A percentile compares a stretch with the other conserved stretches of the same genome.
Evolutionary conservation across 2,888 invertebrate species (phyloP).

Genomic region (Oligia fasciuncula): DNA sequence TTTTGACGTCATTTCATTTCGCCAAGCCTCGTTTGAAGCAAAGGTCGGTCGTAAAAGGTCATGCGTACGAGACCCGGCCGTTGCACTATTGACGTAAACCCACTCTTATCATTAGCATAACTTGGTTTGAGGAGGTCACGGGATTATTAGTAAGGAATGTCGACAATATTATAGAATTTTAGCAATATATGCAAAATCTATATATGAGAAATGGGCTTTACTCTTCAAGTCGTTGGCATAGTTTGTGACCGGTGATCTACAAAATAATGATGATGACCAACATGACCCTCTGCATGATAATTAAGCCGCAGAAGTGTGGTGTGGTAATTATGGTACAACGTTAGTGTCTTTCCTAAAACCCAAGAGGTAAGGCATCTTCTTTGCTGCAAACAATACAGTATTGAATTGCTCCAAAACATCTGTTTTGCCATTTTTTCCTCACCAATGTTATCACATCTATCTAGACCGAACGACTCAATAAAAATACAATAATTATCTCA

Average conservation of each 20-base stretch:
- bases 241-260: not conserved
- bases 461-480: conserved; percentile 14
- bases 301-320: not conserved
- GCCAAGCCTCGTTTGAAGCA: not conserved
- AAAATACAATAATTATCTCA: conserved; percentile 10
- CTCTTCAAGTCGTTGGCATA: not conserved
- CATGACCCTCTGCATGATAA: not conserved
- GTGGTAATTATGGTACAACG: not conserved
- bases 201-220: not conserved
- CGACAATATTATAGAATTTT: not conserved
- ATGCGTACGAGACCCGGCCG: not conserved
- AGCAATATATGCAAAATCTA: not conserved
- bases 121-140: not conserved
- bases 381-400: not conserved
- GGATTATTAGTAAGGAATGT: not conserved
- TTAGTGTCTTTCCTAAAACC: not conserved
- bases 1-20: not conserved
- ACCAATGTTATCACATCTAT: not conserved
- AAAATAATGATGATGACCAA: not conserved
- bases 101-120: conserved; percentile 1
- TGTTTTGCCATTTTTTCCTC: not conserved
- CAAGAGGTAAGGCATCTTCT: too few species aligned
- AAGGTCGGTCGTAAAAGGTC: conserved; percentile 21
- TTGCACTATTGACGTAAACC: conserved; percentile 15
- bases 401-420: not conserved